A percentile compares a stretch with the other conserved stretches of the same genome.
phyloP scores from a whole-genome alignment of 2,888 invertebrate species.

The Philopedon plagiatum region DNA sequence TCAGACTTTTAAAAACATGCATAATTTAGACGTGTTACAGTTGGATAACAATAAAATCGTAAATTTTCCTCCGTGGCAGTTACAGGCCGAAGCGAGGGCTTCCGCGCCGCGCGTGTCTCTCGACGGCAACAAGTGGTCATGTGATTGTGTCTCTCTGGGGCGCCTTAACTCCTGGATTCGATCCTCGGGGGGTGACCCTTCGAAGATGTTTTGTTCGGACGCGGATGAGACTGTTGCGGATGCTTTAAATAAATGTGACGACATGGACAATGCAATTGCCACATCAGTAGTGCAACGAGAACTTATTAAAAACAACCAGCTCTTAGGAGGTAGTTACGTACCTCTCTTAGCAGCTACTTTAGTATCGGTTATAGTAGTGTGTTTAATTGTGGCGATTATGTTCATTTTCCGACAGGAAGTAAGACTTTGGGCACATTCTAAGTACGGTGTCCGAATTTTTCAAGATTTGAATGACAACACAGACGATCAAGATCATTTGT shows the following conservation, averaged over 20 bases:
- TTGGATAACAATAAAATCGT: slow-evolving; percentile 85
- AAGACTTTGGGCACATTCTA: slow-evolving; percentile 84
- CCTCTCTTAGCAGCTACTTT: slow-evolving; percentile 81
- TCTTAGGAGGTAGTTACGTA: slow-evolving; percentile 79
- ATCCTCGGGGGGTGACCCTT: slow-evolving; percentile 77
- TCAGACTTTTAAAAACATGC: slow-evolving; percentile 82
- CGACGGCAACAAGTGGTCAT: slow-evolving; percentile 87
- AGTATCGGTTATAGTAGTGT: slow-evolving; percentile 78
- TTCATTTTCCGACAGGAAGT: slow-evolving; percentile 85
- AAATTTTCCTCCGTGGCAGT: slow-evolving; percentile 79
- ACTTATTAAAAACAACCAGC: slow-evolving; percentile 75
- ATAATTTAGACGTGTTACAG: slow-evolving; percentile 79
- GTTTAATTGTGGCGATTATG: slow-evolving; percentile 78
- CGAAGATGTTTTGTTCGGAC: slow-evolving; percentile 77
- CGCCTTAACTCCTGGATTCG: slow-evolving; percentile 80
- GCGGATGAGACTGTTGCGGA: slow-evolving; percentile 70
- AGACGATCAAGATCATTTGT: slow-evolving; percentile 71
- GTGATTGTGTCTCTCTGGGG: slow-evolving; percentile 82
- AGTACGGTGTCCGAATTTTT: slow-evolving; percentile 83
- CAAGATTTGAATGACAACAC: slow-evolving; percentile 68
- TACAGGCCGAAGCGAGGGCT: slow-evolving; percentile 73
- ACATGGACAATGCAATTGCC: slow-evolving; percentile 78
- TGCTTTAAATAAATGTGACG: slow-evolving; percentile 75
- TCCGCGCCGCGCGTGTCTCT: slow-evolving; percentile 78
- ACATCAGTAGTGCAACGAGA: slow-evolving; percentile 71